Evolutionary conservation across 2,888 invertebrate species (phyloP).

Genomic region (Fabriciana adippe): DNA sequence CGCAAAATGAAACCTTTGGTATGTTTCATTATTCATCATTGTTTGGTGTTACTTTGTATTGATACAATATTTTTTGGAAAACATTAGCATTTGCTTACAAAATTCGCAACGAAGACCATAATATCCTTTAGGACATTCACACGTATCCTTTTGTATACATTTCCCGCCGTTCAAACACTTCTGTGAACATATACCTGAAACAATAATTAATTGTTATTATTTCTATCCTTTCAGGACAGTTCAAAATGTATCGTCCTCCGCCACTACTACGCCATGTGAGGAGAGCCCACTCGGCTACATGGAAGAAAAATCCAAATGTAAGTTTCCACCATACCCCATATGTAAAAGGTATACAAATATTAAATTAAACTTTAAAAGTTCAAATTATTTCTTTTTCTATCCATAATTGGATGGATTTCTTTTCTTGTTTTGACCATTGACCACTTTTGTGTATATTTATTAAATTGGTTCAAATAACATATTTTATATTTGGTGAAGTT

Average conservation of each 20-base stretch:
- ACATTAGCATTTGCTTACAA: conserved; percentile 84
- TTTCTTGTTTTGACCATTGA: no score
- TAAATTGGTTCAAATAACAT: no score
- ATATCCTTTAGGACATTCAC: conserved; percentile 95
- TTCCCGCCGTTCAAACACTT: conserved; percentile 97
- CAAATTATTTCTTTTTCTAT: no score
- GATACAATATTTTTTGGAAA: background rate
- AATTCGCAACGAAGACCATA: conserved; percentile 95
- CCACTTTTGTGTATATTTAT: no score
- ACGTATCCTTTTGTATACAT: conserved; percentile 96
- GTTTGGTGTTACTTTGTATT: background rate
- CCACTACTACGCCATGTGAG: conserved; percentile 54
- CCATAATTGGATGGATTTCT: no score
- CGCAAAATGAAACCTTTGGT: no score
- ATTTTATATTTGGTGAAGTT: no score
- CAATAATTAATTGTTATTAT: conserved; percentile 38
- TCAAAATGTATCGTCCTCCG: conserved; percentile 54
- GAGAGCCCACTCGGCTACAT: conserved; percentile 62
- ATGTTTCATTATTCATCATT: no score
- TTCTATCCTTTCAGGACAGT: conserved; percentile 39
- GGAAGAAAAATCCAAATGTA: conserved; percentile 75
- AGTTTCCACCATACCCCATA: conserved; percentile 36
- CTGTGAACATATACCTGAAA: conserved; percentile 92
- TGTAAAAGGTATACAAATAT: background rate
- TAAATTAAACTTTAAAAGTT: no score